A percentile compares a stretch with the other conserved stretches of the same genome.
Evolutionary conservation across 2,113 vertebrate species (phyloP).

Genomic region (Chrysochloris asiatica): DNA sequence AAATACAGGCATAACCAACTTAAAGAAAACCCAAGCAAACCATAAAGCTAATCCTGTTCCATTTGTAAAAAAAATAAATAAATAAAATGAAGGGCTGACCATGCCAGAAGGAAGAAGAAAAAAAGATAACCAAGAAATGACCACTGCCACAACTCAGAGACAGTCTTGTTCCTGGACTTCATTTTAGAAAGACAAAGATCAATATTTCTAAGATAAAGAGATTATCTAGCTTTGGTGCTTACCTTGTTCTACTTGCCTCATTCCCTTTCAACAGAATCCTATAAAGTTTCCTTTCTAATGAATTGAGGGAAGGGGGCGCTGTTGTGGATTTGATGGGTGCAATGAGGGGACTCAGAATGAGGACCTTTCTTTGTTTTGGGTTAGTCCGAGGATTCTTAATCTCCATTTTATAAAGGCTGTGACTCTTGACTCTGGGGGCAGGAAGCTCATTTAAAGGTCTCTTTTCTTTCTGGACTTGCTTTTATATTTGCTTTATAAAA

Average conservation of each 20-base stretch:
- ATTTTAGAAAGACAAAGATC: neutral
- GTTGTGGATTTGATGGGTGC: accelerated
- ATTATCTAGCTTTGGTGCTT: neutral
- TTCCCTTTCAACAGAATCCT: neutral
- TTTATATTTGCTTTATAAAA: neutral
- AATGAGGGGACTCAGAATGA: accelerated
- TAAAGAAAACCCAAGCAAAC: neutral
- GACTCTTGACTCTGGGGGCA: neutral
- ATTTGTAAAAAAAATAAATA: too few relatives aligned
- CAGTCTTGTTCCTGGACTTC: neutral
- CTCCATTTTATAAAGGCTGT: neutral
- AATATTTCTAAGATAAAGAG: neutral
- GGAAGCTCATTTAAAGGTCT: accelerated
- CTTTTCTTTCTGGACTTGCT: neutral
- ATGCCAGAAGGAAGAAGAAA: neutral
- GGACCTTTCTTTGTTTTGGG: neutral
- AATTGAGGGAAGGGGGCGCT: neutral
- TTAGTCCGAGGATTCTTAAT: neutral
- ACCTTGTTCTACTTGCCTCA: neutral
- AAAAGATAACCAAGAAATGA: neutral
- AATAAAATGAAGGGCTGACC: neutral
- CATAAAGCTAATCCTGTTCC: neutral
- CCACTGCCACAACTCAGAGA: neutral
- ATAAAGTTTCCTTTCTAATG: neutral
- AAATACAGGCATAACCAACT: neutral